A percentile compares a stretch with the other conserved stretches of the same genome.
These are phyloP conservation scores for Protonibea diacanthus DNA, from an alignment of 2,797 vertebrate genomes.

Conservation along the genomic window DNA sequence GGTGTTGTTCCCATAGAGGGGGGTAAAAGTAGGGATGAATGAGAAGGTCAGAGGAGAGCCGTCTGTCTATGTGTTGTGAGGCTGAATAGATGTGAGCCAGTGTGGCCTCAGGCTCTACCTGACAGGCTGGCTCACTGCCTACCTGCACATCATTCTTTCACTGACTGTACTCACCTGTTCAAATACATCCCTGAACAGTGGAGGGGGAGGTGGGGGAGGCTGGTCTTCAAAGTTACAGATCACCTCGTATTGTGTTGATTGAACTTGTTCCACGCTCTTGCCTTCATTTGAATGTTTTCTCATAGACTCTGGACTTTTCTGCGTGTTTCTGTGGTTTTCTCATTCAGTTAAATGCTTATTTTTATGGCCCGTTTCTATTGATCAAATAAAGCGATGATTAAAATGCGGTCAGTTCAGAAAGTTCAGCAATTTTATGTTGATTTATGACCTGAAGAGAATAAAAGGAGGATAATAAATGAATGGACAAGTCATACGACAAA, in stretches of 20 bases:
- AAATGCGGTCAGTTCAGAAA: neutral
- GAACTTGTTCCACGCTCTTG: conserved; percentile 3
- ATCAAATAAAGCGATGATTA: neutral
- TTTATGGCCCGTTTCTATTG: neutral
- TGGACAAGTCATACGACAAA: neutral
- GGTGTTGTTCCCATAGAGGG: conserved; percentile 16
- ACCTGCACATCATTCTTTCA: conserved; percentile 52
- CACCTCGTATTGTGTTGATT: neutral
- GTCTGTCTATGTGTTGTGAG: conserved; percentile 58
- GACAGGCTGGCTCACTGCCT: conserved; percentile 54
- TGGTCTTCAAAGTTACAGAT: conserved; percentile 33
- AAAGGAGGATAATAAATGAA: neutral
- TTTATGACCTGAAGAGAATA: neutral
- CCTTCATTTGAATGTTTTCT: conserved; percentile 2
- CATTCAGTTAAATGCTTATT: neutral
- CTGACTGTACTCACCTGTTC: conserved; percentile 72
- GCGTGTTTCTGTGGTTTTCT: neutral
- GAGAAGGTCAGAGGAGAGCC: conserved; percentile 54
- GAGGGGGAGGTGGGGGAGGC: neutral
- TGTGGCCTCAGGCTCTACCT: conserved; percentile 63
- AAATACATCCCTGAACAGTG: conserved; percentile 46
- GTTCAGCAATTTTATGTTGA: neutral
- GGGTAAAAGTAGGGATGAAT: conserved; percentile 38
- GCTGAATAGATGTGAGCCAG: conserved; percentile 65
- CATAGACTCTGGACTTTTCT: neutral